Base-by-base conservation (phyloP, 2,797 vertebrate species). In the Erpetoichthys calabaricus region DNA sequence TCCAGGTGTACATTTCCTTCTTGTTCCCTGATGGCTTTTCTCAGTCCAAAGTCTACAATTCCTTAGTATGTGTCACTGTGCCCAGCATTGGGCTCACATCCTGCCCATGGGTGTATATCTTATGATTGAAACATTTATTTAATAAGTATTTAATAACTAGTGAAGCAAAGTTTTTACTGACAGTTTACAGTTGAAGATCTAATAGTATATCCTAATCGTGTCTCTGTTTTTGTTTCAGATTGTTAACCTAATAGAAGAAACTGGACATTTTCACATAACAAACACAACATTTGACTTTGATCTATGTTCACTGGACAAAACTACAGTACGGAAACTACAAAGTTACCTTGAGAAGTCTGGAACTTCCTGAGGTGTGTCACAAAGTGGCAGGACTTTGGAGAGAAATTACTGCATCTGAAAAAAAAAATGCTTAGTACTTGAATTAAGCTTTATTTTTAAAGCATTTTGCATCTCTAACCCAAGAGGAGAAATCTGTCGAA, bases 231-330 rank as follows among this genome's bases (percentile, higher is more conserved):
- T 67, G 69, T 66, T 67, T 68, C 82, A 98, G 95, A 91, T 98
- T 45, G 95, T 98, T 68, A 98, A 98, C 78, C 94, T 98, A 58
- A 98, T 98, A 67, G 95, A 98, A 78, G 94, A 98, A 86, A 98
- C 95, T n/a, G 94, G 95, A 85, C 94, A 98, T 77, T 98, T 98
- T 80, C 95, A 98, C 79, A 95, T 98, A 79, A 98, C 94, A 70
- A 97, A 95, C 79, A 98, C 95, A 71, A 98, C 95, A 49, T 98
- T 98, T 89, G 95, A 98, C 85, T 98, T 98, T 84, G 94, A 98
- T 75, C 92, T 98, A 73, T 98, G 93, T 81, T 98, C 95, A 10
- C 77, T 98, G 86, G 94, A 98, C 80, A 91, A 91, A 87, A 91
- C 89, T 57, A 98, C 94, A 47, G 93, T 98, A n/a, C 87, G 94